Base-by-base conservation (phyloP, 2,888 invertebrate species). In the Hemaris fuciformis region DNA sequence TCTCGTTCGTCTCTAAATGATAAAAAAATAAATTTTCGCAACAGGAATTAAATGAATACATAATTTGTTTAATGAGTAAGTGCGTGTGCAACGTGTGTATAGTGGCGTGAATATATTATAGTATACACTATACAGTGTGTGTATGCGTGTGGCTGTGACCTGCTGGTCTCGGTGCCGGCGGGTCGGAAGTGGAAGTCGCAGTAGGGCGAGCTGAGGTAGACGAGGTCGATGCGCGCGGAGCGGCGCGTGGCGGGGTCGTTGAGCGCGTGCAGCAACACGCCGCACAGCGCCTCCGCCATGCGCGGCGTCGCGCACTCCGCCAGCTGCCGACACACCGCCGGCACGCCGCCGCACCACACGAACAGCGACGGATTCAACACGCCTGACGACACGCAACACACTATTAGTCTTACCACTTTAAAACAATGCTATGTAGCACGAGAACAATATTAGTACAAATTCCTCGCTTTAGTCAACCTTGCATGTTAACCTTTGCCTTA, bases 221-320 rank as follows among this genome's bases (percentile, higher is more conserved):
- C 95, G 62, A 99, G 94, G 81, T 98, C 96, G 27, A 98, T 94
- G 38, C 95, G 94, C 13, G 96, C 96, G 60, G 94, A 94, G 71
- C 94, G 93, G 61, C 99, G 93, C 1, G 98, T 97, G 43, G 94
- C 93, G 0, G 98, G 98, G 83, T 95, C 95, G 85, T 98, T 97
- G 56, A 98, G 93, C 61, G 98, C 93, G 82, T 96, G 96, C 57
- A 99, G 90, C 41, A 99, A 89, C 13, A 98, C 97, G 0, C 97
- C 98, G 70, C 98, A 96, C 1, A 99, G 91, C 3, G 98, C 96
- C 86, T 99, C 99, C 5, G 97, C 96, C 88, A 98, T 97, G 66
- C 97, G 95, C 0, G 98, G 97, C 72, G 97, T 97, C 70, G 97
- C 96, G 79, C 96, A 97, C 79, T 97, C 97, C 45, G 97, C 93